These are phyloP conservation scores for Hyles vespertilio DNA, from an alignment of 1,140 invertebrate genomes.

Conservation along the genomic window DNA sequence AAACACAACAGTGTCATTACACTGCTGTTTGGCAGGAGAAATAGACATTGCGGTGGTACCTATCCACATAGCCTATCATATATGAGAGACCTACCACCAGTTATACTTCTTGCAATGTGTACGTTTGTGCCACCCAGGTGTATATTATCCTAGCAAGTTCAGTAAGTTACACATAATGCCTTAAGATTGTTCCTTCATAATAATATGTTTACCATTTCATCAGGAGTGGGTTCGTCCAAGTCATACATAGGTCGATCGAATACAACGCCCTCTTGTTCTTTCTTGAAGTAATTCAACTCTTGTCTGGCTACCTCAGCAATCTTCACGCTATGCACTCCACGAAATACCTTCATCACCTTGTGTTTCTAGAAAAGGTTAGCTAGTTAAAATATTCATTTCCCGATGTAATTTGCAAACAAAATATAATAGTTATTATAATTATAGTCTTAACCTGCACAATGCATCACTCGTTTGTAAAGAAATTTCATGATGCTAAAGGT, in stretches of 20 bases:
- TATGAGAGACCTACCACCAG: too few relatives aligned
- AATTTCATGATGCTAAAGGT: too few relatives aligned
- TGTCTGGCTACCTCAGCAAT: constrained; percentile 43
- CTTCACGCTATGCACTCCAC: constrained; percentile 47
- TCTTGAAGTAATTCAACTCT: constrained; percentile 36
- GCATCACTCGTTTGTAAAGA: too few relatives aligned
- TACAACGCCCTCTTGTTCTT: constrained; percentile 19
- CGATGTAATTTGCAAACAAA: background rate
- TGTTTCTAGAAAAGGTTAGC: constrained; percentile 36
- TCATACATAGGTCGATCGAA: constrained; percentile 36
- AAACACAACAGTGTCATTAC: too few relatives aligned
- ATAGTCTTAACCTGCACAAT: too few relatives aligned
- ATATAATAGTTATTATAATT: too few relatives aligned
- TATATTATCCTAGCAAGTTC: background rate
- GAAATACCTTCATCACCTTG: constrained; percentile 49
- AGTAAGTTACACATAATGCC: too few relatives aligned
- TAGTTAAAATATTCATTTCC: background rate
- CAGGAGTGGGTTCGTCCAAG: constrained; percentile 45
- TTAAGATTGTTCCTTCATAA: background rate
- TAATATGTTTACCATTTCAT: constrained; percentile 39
- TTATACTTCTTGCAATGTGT: too few relatives aligned
- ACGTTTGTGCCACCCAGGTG: too few relatives aligned
- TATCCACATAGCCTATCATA: too few relatives aligned
- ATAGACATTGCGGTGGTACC: too few relatives aligned
- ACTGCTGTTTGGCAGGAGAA: too few relatives aligned